A percentile compares a stretch with the other conserved stretches of the same genome.
phyloP scores from a whole-genome alignment of 2,113 vertebrate genomes.

The Neotoma lepida region DNA sequence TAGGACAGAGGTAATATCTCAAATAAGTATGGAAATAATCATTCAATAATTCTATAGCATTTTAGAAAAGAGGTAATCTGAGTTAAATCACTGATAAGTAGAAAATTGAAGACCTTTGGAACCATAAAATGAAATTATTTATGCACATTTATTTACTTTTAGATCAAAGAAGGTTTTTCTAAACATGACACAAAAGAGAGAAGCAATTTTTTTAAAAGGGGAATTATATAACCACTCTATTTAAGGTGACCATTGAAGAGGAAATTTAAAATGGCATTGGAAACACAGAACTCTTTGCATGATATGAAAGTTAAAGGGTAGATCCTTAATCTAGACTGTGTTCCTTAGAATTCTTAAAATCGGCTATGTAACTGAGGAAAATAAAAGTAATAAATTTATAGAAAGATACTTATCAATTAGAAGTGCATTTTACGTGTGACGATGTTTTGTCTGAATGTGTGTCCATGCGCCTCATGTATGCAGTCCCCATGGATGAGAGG shows the following conservation, averaged over 20 bases:
- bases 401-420: conserved; percentile 7
- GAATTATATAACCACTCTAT: not conserved
- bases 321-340: not conserved
- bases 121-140: not conserved
- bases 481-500: not conserved
- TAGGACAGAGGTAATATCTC: not conserved
- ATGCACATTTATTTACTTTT: conserved; percentile 1
- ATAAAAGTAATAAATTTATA: not conserved
- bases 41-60: not conserved
- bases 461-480: not conserved
- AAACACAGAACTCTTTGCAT: not conserved
- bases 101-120: not conserved
- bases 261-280: conserved; percentile 42
- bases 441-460: not conserved
- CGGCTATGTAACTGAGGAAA: not conserved
- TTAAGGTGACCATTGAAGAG: not conserved
- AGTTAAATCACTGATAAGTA: not conserved
- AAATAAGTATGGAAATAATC: not conserved
- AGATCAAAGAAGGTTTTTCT: not conserved
- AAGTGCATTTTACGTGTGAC: not conserved
- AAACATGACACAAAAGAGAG: not conserved
- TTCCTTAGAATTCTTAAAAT: conserved; percentile 38
- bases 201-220: not conserved
- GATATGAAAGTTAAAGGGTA: not conserved
- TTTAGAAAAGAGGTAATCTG: not conserved